A percentile compares a stretch with the other conserved stretches of the same genome.
Conservation (phyloP, 2,797 vertebrate genomes). For the Phaenicophaeus curvirostris region DNA sequence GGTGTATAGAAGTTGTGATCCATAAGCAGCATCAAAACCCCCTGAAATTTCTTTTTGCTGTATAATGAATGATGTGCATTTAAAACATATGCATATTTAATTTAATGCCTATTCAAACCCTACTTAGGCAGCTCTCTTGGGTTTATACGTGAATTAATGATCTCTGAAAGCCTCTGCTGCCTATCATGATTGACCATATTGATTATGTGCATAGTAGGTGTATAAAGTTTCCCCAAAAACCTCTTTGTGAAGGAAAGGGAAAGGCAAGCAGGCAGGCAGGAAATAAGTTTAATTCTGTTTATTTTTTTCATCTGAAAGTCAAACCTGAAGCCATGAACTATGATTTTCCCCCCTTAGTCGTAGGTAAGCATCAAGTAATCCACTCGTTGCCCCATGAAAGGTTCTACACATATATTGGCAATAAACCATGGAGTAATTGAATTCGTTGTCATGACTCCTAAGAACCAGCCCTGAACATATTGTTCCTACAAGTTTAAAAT, state of each 20-base stretch:
- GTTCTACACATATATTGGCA: slow-evolving; percentile 19
- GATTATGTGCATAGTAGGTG: slow-evolving; percentile 5
- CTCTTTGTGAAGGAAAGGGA: slow-evolving; percentile 8
- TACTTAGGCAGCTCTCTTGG: slow-evolving; percentile 40
- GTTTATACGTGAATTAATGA: slow-evolving; percentile 50
- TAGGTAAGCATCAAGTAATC: slow-evolving; percentile 23
- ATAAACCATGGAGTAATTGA: slow-evolving; percentile 43
- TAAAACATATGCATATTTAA: slow-evolving; percentile 70
- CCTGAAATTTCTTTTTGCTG: slow-evolving; percentile 68
- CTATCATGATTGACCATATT: slow-evolving; percentile 41
- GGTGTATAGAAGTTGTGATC: slow-evolving; percentile 29
- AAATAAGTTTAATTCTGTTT: slow-evolving; percentile 43
- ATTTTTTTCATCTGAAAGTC: slow-evolving; percentile 38
- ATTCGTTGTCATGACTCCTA: slow-evolving; percentile 65
- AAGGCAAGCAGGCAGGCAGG: background rate
- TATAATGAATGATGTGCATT: slow-evolving; percentile 62
- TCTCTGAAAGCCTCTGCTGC: slow-evolving; percentile 48
- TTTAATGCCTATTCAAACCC: slow-evolving; percentile 46
- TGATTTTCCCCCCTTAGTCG: background rate
- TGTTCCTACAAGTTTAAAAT: slow-evolving; percentile 58
- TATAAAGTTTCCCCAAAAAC: background rate
- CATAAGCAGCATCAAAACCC: slow-evolving; percentile 24
- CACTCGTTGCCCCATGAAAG: slow-evolving; percentile 24
- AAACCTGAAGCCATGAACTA: slow-evolving; percentile 15
- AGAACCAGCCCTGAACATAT: slow-evolving; percentile 44